phyloP scores from a whole-genome alignment of 2,113 vertebrate genomes.

The Pelmatolapia mariae region DNA sequence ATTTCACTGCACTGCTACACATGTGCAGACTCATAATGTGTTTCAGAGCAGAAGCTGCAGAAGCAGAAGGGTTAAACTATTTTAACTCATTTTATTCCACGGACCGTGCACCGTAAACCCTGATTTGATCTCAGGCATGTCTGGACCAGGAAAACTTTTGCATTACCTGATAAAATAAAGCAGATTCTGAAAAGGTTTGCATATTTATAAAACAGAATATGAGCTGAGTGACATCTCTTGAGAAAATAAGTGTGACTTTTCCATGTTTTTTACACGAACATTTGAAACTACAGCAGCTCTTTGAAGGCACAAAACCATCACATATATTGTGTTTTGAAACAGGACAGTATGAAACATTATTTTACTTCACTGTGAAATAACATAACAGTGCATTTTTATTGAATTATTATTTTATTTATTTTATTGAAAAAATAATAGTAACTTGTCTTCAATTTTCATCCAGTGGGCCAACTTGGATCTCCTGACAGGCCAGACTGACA shows the following conservation, averaged over 20 bases:
- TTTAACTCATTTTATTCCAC: background rate
- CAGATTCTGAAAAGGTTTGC: accelerated
- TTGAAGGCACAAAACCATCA: background rate
- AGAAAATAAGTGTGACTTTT: background rate
- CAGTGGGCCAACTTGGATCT: background rate
- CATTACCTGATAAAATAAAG: background rate
- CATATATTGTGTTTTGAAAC: background rate
- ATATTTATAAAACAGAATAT: accelerated
- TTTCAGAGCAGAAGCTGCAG: background rate
- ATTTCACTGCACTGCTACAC: background rate
- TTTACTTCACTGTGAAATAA: background rate
- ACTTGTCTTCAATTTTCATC: background rate
- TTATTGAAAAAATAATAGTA: background rate
- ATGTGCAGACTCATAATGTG: background rate
- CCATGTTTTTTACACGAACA: accelerated
- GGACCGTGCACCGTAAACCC: accelerated
- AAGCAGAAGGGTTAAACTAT: background rate
- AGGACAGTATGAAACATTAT: background rate
- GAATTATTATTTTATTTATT: background rate
- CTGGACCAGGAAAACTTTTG: background rate
- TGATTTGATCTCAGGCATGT: background rate
- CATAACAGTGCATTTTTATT: background rate
- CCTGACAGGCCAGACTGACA: background rate
- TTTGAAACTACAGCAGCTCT: background rate
- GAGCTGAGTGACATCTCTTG: background rate